Evolutionary conservation across 2,888 invertebrate genomes (phyloP).

Genomic region (Proisotoma minuta): DNA sequence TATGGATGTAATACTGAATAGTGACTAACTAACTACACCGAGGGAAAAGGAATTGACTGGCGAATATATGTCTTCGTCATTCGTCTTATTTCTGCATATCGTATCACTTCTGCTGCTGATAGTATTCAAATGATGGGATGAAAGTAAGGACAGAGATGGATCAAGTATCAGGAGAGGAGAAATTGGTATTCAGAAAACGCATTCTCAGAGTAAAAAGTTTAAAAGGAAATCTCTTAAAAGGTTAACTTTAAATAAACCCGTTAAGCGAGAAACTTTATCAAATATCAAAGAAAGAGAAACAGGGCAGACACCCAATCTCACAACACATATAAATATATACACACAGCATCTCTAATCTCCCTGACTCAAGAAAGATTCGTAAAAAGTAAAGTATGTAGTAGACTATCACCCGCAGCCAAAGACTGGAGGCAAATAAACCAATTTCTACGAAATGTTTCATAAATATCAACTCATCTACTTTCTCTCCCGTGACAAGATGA

Average conservation of each 20-base stretch:
- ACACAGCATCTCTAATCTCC: too few relatives aligned
- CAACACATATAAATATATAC: not conserved
- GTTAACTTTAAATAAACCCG: not conserved
- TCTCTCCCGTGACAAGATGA: too few relatives aligned
- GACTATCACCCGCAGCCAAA: not conserved
- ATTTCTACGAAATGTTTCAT: not conserved
- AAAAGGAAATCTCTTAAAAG: constrained; percentile 3
- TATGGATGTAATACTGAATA: not conserved
- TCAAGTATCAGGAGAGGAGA: constrained; percentile 3
- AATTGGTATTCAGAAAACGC: constrained; percentile 1
- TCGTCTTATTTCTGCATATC: not conserved
- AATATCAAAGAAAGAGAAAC: constrained; percentile 4
- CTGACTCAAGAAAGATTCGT: not conserved
- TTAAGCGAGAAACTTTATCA: constrained; percentile 3
- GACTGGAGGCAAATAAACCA: not conserved
- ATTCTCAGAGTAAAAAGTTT: not conserved
- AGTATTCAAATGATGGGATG: constrained; percentile 5
- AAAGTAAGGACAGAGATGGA: not conserved
- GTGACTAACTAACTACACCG: not conserved
- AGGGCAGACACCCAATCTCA: not conserved
- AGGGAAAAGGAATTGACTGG: not conserved
- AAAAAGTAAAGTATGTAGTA: not conserved
- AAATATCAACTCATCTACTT: not conserved
- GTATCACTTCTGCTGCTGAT: not conserved
- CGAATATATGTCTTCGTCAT: constrained; percentile 1